These are phyloP conservation scores for Adelosebastes latens DNA, from an alignment of 2,797 vertebrate species.

Conservation along the genomic window DNA sequence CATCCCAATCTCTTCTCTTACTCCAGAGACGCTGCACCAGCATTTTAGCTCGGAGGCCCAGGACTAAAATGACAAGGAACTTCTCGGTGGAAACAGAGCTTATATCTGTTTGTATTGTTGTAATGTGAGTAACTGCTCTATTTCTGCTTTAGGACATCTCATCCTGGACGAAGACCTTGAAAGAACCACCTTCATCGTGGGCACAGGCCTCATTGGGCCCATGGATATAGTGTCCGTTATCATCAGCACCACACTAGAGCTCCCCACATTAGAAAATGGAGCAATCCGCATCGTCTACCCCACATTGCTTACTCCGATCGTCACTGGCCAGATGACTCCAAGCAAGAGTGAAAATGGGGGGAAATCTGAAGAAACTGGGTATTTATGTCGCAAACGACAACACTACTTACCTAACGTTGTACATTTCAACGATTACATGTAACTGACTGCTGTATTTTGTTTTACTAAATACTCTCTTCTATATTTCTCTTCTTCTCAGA, in stretches of 20 bases:
- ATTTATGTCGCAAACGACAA: background rate
- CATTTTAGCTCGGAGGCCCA: too few species aligned
- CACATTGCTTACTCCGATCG: conserved; percentile 86
- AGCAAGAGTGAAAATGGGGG: conserved; percentile 86
- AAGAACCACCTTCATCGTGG: conserved; percentile 88
- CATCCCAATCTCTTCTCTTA: too few species aligned
- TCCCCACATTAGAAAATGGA: conserved; percentile 90
- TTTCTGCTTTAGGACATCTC: conserved; percentile 87
- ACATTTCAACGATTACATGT: background rate
- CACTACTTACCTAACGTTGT: background rate
- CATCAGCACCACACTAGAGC: conserved; percentile 89
- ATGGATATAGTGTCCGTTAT: conserved; percentile 89
- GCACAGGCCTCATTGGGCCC: conserved; percentile 87
- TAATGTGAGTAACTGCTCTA: background rate
- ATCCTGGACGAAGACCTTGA: conserved; percentile 92
- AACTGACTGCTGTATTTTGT: background rate
- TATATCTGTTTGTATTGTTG: background rate
- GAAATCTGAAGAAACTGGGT: conserved; percentile 90
- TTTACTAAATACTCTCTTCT: background rate
- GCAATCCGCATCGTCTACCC: conserved; percentile 89
- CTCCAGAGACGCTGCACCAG: too few species aligned
- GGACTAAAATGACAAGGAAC: background rate
- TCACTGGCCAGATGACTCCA: conserved; percentile 63
- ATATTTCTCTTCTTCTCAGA: conserved; percentile 69
- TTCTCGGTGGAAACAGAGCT: too few species aligned